Evolutionary conservation across 2,888 invertebrate genomes (phyloP), one percentile per base, ranked within the genome.

Genomic region (Dendrolimus houi): DNA sequence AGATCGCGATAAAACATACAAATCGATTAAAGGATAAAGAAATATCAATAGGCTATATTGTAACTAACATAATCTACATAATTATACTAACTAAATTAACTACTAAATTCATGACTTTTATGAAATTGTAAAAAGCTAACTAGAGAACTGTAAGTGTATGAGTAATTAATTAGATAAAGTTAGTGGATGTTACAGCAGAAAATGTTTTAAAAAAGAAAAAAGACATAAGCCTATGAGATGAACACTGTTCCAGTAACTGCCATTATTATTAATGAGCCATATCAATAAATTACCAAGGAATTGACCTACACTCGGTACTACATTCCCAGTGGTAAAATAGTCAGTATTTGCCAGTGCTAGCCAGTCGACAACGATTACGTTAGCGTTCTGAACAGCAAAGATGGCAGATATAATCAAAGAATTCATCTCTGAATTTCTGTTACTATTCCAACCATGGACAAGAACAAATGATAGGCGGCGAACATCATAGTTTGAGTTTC

Each of bases 321-420:
- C 14, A 14, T 14, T 57, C 1, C 65, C 74, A 10, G 79, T 78
- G 1, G 65, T 65, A 13, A 41, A 59, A 62, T 85, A 83, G 53
- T 55, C 53, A 2, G 61, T 42, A 56, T 66, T 74, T n/a, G 83
- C 83, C 0, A 76, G 65, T 3, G 58, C 53, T 1, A 72, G 63
- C 85, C 85, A 85, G 62, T 85, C 85, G 0, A 85, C 72, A 8
- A 85, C 79, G 40, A 85, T 84, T 1, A 85, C 81, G 59, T 85
- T 85, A 41, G 61, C 64, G 56, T 81, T 77, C 41, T 69, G 66
- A 7, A 74, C 72, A 1, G 73, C 75, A 9, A 84, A 72, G 69
- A 80, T 80, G 8, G 83, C 83, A 7, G 74, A 63, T 2, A 74
- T 80, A 56, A 83, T 68, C 13, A 69, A 57, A 7, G 74, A 67